Evolutionary conservation across 1,140 invertebrate species (phyloP), one percentile per base, ranked within the genome.

Genomic region (Drosophila kohkoa): DNA sequence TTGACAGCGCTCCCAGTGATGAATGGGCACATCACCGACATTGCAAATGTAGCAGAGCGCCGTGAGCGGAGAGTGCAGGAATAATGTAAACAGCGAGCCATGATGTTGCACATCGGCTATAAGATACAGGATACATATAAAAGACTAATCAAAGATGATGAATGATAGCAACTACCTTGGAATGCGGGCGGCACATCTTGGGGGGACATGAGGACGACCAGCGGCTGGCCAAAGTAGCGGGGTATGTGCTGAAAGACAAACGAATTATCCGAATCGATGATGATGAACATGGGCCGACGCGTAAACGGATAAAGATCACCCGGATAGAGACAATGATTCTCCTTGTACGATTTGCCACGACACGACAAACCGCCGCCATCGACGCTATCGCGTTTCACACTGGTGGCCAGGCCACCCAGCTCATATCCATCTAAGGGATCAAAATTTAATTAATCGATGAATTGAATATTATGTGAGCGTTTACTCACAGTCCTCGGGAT

Each of bases 201-300:
- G 6, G 98, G 97, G 63, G 98, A 99, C 96, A 99, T 97, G 2
- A 99, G 94, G 65, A 98, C 96, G 60, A 99, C 96, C 65, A 99
- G 93, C n/a, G 98, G 98, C 92, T 99, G 98, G 11, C 97, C 98
- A 94, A 99, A 99, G 90, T 98, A 96, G 48, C 96, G 95, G 25
- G 98, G 97, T 91, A 99, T 96, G 92, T 98, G 96, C 94, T 97
- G 96, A 93, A 99, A 99, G 67, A 97, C 96, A 93, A 96, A 97
- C 91, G 97, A 98, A 93, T 99, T 99, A 93, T 99, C 97, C 82
- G 97, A 98, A 93, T 99, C 98, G 68, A 99, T 96, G 73, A 99
- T 97, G 49, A 99, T 94, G 93, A 99, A 98, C 43, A 99, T 94
- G 15, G 98, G 98, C 89, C 98, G 96, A 74, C 98, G 95, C 4